Evolutionary conservation across 2,113 vertebrate genomes (phyloP), one percentile per base, ranked within the genome.

Genomic region (Lampris incognitus): DNA sequence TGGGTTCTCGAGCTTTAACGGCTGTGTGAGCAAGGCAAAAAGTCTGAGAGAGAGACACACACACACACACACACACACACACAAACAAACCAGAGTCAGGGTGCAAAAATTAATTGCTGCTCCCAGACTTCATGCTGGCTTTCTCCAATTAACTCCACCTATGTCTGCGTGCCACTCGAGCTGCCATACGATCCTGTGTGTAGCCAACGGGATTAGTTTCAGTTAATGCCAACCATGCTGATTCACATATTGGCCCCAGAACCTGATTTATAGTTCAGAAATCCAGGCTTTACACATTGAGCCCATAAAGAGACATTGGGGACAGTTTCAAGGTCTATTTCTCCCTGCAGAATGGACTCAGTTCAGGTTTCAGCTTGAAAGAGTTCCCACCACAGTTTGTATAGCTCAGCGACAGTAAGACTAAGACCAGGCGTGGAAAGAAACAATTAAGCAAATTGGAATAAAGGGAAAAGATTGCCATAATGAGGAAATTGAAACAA

Each of bases 191-290:
- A 89, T 81, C 90, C 37, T 5, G 9, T 0, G 66, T 69, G 83
- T 75, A 78, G 74, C 81, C 77, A 79, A 83, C 62, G 2, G 40
- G 73, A 91, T 86, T 83, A 80, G 84, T 76, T 13, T 49, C 74
- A 65, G 72, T 13, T 51, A 38, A 60, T 49, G 69, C 8, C 38
- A 5, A 59, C 46, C 37, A 1, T 51, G 37, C 71, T 1, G 24
- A 58, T 44, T 42, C 77, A 65, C 84, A 90, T 79, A 71, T 85
- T 81, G 72, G 87, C 75, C 58, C 68, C 40, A 24, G 66, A 5
- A 76, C 68, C 71, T 72, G 74, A 88, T 82, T 88, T 80, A 85
- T 52, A 68, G 56, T 60, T 81, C 41, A 60, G 50, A 80, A 70
- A 72, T 39, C 0, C 72, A 61, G 61, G 41, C 61, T 69, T 78